Conservation (phyloP, 2,113 vertebrate genomes). For the Proterorhinus semilunaris region DNA sequence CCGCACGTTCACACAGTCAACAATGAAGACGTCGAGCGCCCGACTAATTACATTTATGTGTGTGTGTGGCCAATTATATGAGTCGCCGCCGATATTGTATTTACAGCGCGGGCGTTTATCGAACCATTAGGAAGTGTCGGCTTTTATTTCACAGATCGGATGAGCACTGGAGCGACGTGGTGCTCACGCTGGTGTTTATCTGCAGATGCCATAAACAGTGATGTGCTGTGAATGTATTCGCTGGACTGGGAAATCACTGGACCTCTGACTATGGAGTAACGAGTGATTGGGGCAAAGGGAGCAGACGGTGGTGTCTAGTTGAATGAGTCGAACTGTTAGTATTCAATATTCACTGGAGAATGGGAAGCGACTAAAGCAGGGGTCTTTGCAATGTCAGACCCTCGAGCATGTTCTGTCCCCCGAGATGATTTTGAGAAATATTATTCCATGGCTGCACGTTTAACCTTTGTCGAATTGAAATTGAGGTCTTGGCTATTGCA, state of each 20-base stretch:
- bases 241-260: not conserved
- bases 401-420: no score
- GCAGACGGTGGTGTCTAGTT: no score
- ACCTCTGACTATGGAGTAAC: not conserved
- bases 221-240: conserved; percentile 3
- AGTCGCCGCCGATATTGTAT: conserved; percentile 34
- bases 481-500: no score
- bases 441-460: no score
- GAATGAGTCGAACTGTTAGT: no score
- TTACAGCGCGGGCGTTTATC: conserved; percentile 45
- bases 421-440: no score
- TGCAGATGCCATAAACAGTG: conserved; percentile 6
- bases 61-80: conserved; percentile 38
- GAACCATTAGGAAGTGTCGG: conserved; percentile 42
- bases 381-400: no score
- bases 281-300: no score
- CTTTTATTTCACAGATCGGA: conserved; percentile 31
- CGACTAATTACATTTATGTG: conserved; percentile 45
- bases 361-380: no score
- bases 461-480: no score
- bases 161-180: conserved; percentile 10
- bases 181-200: conserved; percentile 13
- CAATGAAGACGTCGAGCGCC: conserved; percentile 42
- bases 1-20: conserved; percentile 32
- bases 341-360: no score